A percentile compares a stretch with the other conserved stretches of the same genome.
phyloP scores from a whole-genome alignment of 2,113 vertebrate genomes.

The Zeus faber region DNA sequence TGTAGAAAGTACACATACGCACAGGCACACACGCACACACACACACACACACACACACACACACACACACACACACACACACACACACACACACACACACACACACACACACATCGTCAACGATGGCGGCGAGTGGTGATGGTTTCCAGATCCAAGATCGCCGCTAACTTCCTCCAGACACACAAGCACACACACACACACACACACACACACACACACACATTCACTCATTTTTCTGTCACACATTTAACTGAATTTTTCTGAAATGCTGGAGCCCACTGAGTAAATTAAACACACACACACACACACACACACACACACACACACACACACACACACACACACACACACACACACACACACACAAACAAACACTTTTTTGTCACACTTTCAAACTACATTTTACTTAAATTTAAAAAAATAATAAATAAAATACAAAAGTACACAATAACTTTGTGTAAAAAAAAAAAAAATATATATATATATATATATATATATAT shows the following conservation, averaged over 20 bases:
- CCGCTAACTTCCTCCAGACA: not conserved
- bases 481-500: no score
- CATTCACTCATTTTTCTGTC: not conserved
- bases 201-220: slow-evolving; percentile 1
- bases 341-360: slow-evolving; percentile 22
- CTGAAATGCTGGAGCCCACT: no score
- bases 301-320: slow-evolving; percentile 1
- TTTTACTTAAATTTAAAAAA: no score
- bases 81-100: slow-evolving; percentile 19
- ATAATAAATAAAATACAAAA: no score
- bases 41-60: not conserved
- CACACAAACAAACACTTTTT: slow-evolving; percentile 23
- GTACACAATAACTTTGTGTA: no score
- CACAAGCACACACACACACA: not conserved
- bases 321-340: slow-evolving; percentile 8
- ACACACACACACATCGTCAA: slow-evolving; percentile 14
- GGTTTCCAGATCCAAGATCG: slow-evolving; percentile 16
- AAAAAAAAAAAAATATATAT: no score
- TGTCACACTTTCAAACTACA: no score
- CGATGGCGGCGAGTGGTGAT: slow-evolving; percentile 10
- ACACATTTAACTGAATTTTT: not conserved
- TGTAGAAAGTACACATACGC: not conserved
- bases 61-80: slow-evolving; percentile 44
- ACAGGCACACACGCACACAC: not conserved
- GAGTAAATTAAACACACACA: no score